Evolutionary conservation across 2,888 invertebrate species (phyloP).

Genomic region (Cheilosia soror): DNA sequence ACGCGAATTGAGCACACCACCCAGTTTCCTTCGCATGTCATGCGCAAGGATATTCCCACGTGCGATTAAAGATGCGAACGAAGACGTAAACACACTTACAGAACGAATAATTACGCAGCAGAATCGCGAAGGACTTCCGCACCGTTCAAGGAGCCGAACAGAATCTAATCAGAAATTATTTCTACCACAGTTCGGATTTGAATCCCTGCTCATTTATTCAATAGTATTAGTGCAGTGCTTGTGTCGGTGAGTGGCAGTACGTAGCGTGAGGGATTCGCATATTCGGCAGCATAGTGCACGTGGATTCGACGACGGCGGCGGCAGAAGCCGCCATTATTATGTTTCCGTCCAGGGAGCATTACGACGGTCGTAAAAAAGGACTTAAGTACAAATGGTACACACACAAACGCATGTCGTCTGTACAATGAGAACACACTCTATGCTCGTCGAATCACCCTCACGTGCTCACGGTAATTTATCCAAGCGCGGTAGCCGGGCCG

Average conservation of each 20-base stretch:
- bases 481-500: constrained; percentile 79
- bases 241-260: constrained; percentile 53
- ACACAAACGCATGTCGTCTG: constrained; percentile 56
- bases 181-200: constrained; percentile 77
- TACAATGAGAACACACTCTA: constrained; percentile 59
- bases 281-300: constrained; percentile 75
- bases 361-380: constrained; percentile 70
- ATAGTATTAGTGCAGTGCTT: constrained; percentile 55
- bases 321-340: constrained; percentile 69
- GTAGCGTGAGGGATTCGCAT: constrained; percentile 77
- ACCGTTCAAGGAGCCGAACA: constrained; percentile 78
- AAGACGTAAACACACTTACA: constrained; percentile 77
- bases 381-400: constrained; percentile 56
- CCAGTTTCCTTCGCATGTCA: constrained; percentile 42
- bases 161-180: constrained; percentile 82
- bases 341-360: constrained; percentile 66
- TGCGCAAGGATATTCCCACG: constrained; percentile 66
- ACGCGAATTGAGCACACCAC: constrained; percentile 13
- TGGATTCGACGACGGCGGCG: constrained; percentile 55
- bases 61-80: constrained; percentile 59
- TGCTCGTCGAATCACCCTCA: constrained; percentile 79
- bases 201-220: constrained; percentile 78
- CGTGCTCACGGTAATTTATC: constrained; percentile 82
- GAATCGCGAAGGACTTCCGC: constrained; percentile 75
- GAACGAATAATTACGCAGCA: constrained; percentile 80